Percentiles rank a stretch among this genome's conserved stretches.
These are phyloP conservation scores for Miltochrista miniata DNA, from an alignment of 2,888 invertebrate species.

Conservation along the genomic window DNA sequence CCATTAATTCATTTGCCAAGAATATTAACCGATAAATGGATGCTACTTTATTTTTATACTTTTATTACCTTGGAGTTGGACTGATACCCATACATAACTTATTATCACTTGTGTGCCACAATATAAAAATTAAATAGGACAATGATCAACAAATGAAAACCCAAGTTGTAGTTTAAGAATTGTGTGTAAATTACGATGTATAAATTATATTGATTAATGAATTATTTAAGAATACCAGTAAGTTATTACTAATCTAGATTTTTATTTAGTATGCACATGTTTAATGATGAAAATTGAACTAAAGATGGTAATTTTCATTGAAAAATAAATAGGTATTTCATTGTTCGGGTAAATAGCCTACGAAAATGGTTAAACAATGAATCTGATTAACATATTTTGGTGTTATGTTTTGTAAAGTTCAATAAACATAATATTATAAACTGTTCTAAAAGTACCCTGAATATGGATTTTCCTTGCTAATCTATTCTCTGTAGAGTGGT, in stretches of 20 bases:
- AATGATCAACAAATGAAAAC: neutral
- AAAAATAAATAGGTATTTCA: slow-evolving; percentile 17
- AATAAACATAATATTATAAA: slow-evolving; percentile 7
- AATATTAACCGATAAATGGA: too few relatives aligned
- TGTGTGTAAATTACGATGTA: neutral
- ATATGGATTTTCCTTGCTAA: too few relatives aligned
- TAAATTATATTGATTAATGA: neutral
- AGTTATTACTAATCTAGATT: slow-evolving; percentile 4
- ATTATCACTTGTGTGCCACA: neutral
- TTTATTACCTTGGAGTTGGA: neutral
- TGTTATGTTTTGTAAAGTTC: slow-evolving; percentile 45
- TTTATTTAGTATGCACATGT: slow-evolving; percentile 1
- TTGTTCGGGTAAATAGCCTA: slow-evolving; percentile 39
- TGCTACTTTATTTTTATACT: too few relatives aligned
- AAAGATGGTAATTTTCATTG: slow-evolving; percentile 11
- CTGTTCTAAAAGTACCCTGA: too few relatives aligned
- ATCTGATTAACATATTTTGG: slow-evolving; percentile 49
- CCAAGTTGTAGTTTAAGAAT: neutral
- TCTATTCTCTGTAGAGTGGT: too few relatives aligned
- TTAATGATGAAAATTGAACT: slow-evolving; percentile 1
- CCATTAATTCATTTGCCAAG: too few relatives aligned
- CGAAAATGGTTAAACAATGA: slow-evolving; percentile 40
- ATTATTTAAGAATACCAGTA: neutral
- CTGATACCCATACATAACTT: neutral
- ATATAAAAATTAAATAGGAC: neutral